Base-by-base conservation (phyloP, 2,113 vertebrate genomes). In the Bostrychus sinensis region DNA sequence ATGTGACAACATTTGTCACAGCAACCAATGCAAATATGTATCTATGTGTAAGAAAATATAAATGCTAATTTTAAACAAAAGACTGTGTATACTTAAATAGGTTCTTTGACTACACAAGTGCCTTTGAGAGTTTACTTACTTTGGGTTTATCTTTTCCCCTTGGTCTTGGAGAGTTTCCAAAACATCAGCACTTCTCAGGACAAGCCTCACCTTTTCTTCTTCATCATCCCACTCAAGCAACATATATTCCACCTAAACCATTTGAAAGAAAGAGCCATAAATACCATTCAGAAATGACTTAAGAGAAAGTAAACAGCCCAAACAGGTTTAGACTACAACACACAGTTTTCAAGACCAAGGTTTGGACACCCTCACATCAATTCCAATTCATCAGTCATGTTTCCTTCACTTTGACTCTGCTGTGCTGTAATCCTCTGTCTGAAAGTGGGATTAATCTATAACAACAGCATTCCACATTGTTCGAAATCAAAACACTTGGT, bases 211-310 rank as follows among this genome's bases (percentile, higher is more conserved):
- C 85, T 92, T 98, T 79, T 96, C 93, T 51, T 94, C 89, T 66
- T 94, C 92, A 59, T 95, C 94, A 72, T 98, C 95, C 75, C 98
- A 92, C 60, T 95, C 93, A 54, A 98, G 90, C 80, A 99, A 78
- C 94, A 99, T 99, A 86, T 99, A 99, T 66, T 99, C 97, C 55
- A 99, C 97, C 97, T 98, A 22, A 53, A 85, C n/a, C 37, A 72
- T 23, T 36, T 1, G 14, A 73, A 59, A 60, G 5, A 1, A 63
- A 73, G 6, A 1, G 32, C 4, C 26, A 28, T 28, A 26, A 39
- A 13, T 39, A 11, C 1, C 14, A 7, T 32, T 46, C 6, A 30
- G 28, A 53, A n/a, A 14, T 16, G n/a, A 0, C 7, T 22, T 20
- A 4, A 22, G 0, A 20, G 20, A 46, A 23, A 22, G 20, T 8